A percentile compares a stretch with the other conserved stretches of the same genome.
These are phyloP conservation scores for Drosophila prolongata DNA, from an alignment of 2,888 invertebrate genomes.

Conservation along the genomic window DNA sequence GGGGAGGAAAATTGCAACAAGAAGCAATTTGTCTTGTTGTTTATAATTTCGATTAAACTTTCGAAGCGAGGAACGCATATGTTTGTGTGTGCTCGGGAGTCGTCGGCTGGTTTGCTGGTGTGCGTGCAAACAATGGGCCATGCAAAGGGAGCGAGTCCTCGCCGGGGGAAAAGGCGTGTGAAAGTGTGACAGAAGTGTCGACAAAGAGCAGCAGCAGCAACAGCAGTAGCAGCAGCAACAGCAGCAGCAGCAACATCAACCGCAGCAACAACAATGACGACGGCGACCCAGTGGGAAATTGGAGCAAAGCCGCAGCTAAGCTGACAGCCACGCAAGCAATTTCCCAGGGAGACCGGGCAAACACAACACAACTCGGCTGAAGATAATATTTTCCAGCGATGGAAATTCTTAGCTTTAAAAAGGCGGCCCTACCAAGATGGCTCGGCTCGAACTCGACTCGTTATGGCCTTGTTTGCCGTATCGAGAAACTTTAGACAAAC, in stretches of 20 bases:
- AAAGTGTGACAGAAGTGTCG: slow-evolving; percentile 53
- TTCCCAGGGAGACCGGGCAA: slow-evolving; percentile 15
- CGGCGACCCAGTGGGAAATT: slow-evolving; percentile 74
- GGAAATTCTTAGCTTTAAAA: slow-evolving; percentile 38
- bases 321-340: slow-evolving; percentile 61
- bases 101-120: slow-evolving; percentile 5
- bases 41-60: slow-evolving; percentile 82
- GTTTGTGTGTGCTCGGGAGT: slow-evolving; percentile 19
- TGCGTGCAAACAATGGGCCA: slow-evolving; percentile 45
- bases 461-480: slow-evolving; percentile 21
- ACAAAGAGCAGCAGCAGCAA: slow-evolving; percentile 18
- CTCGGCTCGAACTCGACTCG: not conserved
- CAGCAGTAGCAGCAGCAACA: not conserved
- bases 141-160: slow-evolving; percentile 17
- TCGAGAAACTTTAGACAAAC: slow-evolving; percentile 19
- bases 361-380: slow-evolving; percentile 10
- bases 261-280: slow-evolving; percentile 35
- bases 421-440: slow-evolving; percentile 16
- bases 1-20: slow-evolving; percentile 65
- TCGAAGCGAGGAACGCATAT: slow-evolving; percentile 56
- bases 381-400: slow-evolving; percentile 41
- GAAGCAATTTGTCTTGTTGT: slow-evolving; percentile 80
- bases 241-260: slow-evolving; percentile 15
- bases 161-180: slow-evolving; percentile 36
- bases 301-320: slow-evolving; percentile 77